Percentiles rank a stretch among this genome's conserved stretches.
These are phyloP conservation scores for Pachypeltis micranthus DNA, from an alignment of 1,140 invertebrate species.

Conservation along the genomic window DNA sequence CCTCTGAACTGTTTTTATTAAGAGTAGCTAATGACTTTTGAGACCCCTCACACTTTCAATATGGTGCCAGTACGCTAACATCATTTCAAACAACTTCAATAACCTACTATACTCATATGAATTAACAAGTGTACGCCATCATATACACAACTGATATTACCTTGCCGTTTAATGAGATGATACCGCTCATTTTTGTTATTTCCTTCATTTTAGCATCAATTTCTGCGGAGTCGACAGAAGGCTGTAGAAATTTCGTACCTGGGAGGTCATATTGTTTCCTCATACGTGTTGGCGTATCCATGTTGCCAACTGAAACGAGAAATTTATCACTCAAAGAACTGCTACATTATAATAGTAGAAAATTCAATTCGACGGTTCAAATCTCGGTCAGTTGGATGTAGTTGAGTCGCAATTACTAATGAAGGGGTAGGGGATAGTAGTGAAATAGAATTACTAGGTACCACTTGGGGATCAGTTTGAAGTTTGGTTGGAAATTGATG, in stretches of 20 bases:
- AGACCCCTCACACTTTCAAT: too few relatives aligned
- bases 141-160: too few relatives aligned
- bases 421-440: not conserved
- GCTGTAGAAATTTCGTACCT: constrained; percentile 30
- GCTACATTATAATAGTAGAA: too few relatives aligned
- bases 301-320: constrained; percentile 35
- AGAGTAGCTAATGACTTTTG: too few relatives aligned
- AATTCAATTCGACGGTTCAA: too few relatives aligned
- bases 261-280: constrained; percentile 38
- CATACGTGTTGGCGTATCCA: constrained; percentile 37
- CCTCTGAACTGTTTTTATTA: too few relatives aligned
- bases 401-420: not conserved
- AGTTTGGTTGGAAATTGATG: too few relatives aligned
- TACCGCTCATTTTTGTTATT: constrained; percentile 71
- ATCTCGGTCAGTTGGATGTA: too few relatives aligned
- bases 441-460: not conserved
- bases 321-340: not conserved
- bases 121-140: too few relatives aligned
- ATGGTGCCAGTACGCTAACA: too few relatives aligned
- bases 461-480: not conserved
- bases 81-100: too few relatives aligned
- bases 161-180: constrained; percentile 64
- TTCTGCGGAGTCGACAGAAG: constrained; percentile 35
- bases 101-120: too few relatives aligned
- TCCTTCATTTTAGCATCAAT: constrained; percentile 61